phyloP scores from a whole-genome alignment of 1,140 invertebrate species.

The Neodiprion fabricii region DNA sequence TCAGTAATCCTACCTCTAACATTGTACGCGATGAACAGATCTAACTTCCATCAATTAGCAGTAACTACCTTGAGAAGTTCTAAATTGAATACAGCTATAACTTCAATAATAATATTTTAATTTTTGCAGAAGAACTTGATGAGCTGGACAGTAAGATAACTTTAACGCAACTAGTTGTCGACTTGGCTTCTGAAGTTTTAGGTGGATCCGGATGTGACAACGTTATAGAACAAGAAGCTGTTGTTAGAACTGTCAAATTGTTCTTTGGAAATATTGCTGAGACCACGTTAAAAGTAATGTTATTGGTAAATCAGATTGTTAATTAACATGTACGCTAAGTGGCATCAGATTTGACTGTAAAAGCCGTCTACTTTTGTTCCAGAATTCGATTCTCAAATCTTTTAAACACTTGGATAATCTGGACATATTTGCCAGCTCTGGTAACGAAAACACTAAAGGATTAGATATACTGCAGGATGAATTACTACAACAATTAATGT shows the following conservation, averaged over 20 bases:
- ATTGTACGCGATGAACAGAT: no score
- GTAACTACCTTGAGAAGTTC: no score
- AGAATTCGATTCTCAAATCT: constrained; percentile 32
- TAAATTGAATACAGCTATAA: background rate
- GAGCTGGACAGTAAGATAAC: constrained; percentile 51
- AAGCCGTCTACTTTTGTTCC: constrained; percentile 20
- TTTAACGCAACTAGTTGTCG: constrained; percentile 47
- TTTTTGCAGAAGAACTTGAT: constrained; percentile 49
- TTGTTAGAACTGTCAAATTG: constrained; percentile 52
- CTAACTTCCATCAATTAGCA: no score
- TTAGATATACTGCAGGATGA: constrained; percentile 25
- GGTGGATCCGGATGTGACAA: constrained; percentile 49
- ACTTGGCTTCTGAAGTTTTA: constrained; percentile 52
- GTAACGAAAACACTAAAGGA: constrained; percentile 27
- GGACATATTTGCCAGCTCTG: constrained; percentile 22
- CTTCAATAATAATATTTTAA: constrained; percentile 13
- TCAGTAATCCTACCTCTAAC: constrained; percentile 20
- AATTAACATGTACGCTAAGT: background rate
- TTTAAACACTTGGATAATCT: constrained; percentile 29
- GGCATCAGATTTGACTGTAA: background rate
- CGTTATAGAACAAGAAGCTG: constrained; percentile 50
- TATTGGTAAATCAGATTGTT: constrained; percentile 9
- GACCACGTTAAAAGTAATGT: constrained; percentile 44
- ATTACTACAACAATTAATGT: constrained; percentile 29
- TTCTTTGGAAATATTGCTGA: constrained; percentile 51